These are phyloP conservation scores for Solea senegalensis DNA, from an alignment of 2,113 vertebrate species.

Conservation along the genomic window DNA sequence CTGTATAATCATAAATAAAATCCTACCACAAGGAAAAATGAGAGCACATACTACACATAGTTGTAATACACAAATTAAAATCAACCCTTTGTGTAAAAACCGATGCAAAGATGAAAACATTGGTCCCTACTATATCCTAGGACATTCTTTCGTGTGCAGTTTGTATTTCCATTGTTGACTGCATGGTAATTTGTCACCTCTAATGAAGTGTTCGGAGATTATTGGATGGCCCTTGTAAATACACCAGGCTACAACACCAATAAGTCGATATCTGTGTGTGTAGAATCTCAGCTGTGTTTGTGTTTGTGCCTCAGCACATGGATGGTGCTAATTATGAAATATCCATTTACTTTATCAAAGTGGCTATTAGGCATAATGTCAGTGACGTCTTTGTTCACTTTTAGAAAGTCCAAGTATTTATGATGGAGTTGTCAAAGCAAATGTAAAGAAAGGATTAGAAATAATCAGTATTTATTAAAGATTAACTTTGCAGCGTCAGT, in stretches of 20 bases:
- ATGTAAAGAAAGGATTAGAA: background rate
- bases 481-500: background rate
- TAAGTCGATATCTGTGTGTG: constrained; percentile 42
- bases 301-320: background rate
- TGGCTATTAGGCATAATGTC: background rate
- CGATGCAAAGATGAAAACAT: background rate
- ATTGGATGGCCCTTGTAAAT: constrained; percentile 35
- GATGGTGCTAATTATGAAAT: constrained; percentile 24
- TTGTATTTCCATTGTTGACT: background rate
- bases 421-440: background rate
- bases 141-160: background rate
- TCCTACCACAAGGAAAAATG: too few species aligned
- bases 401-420: constrained; percentile 14
- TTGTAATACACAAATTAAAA: too few species aligned
- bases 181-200: constrained; percentile 30
- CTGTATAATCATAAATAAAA: too few species aligned
- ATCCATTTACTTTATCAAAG: constrained; percentile 6
- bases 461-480: background rate
- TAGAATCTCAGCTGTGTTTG: background rate
- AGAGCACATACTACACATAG: too few species aligned
- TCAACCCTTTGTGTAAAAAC: background rate
- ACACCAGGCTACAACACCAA: constrained; percentile 21
- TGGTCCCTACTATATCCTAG: background rate
- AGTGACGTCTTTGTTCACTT: constrained; percentile 5
- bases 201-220: constrained; percentile 48